Evolutionary conservation across 1,140 invertebrate species (phyloP).

Genomic region (Sitodiplosis mosellana): DNA sequence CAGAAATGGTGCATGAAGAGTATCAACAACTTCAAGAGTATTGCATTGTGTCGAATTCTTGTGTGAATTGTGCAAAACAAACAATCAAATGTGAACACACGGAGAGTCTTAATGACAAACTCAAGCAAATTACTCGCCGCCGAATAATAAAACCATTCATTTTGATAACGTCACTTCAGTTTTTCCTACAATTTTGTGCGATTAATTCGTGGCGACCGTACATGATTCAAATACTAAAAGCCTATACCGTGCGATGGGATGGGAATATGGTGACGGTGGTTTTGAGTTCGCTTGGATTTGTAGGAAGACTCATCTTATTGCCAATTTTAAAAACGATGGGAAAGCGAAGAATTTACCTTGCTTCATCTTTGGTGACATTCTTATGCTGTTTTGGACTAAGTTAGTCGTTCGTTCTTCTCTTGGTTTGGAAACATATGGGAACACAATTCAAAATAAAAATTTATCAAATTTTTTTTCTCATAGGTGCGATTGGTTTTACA

Average conservation of each 20-base stretch:
- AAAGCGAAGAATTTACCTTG: conserved; percentile 19
- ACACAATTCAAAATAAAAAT: too few relatives aligned
- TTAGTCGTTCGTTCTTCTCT: not conserved
- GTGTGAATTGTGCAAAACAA: conserved; percentile 1
- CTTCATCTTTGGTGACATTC: not conserved
- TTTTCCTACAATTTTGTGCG: conserved; percentile 17
- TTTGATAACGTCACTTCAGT: conserved; percentile 28
- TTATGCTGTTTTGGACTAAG: not conserved
- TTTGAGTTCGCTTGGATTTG: conserved; percentile 1
- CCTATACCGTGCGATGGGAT: conserved; percentile 27
- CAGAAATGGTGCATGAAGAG: conserved; percentile 27
- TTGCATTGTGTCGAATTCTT: conserved; percentile 7
- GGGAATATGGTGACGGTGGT: conserved; percentile 27
- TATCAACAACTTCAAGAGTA: conserved; percentile 22
- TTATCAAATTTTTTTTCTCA: too few relatives aligned
- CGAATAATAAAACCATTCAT: conserved; percentile 29
- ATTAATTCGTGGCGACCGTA: conserved; percentile 36
- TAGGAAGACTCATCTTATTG: conserved; percentile 2
- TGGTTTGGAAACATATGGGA: conserved; percentile 28
- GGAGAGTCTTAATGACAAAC: conserved; percentile 4
- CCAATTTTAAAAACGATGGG: conserved; percentile 18
- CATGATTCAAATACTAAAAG: conserved; percentile 31
- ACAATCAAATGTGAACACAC: conserved; percentile 2
- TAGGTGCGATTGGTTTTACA: too few relatives aligned
- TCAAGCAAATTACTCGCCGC: conserved; percentile 26